Percentiles rank a stretch among this genome's conserved stretches.
Evolutionary conservation across 2,797 vertebrate genomes (phyloP).

Genomic region (Acrossocheilus fasciatus): DNA sequence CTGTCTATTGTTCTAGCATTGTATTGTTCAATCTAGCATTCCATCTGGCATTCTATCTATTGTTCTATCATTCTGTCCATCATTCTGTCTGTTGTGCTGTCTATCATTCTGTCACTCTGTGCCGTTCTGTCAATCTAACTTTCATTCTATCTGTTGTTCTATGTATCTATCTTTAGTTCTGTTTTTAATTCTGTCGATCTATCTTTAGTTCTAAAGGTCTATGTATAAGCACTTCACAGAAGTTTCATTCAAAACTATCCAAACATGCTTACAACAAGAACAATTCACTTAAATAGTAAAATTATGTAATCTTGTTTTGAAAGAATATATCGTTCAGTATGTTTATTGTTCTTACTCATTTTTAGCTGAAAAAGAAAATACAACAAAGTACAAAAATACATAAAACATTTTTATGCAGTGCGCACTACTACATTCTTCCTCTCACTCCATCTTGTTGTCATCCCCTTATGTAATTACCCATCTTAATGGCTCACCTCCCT

Average conservation of each 20-base stretch:
- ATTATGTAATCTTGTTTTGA: background rate
- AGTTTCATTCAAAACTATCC: background rate
- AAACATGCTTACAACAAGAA: background rate
- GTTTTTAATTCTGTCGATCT: background rate
- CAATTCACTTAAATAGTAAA: background rate
- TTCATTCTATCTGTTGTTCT: background rate
- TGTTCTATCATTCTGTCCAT: background rate
- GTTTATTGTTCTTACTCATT: background rate
- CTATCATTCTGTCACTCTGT: too few species aligned
- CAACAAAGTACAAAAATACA: background rate
- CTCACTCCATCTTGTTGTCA: background rate
- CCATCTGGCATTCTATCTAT: background rate
- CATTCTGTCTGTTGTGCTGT: too few species aligned
- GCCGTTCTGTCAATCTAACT: background rate
- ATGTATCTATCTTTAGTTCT: background rate
- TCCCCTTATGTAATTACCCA: conserved; percentile 24
- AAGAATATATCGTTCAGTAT: too few species aligned
- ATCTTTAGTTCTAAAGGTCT: background rate
- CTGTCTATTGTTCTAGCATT: too few species aligned
- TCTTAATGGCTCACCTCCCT: conserved; percentile 36
- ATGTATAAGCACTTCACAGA: background rate
- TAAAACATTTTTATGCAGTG: background rate
- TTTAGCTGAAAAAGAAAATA: background rate
- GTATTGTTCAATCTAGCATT: background rate
- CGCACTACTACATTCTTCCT: background rate